Conservation (phyloP, 1,140 invertebrate genomes). For the Holcopasites calliopsidis region DNA sequence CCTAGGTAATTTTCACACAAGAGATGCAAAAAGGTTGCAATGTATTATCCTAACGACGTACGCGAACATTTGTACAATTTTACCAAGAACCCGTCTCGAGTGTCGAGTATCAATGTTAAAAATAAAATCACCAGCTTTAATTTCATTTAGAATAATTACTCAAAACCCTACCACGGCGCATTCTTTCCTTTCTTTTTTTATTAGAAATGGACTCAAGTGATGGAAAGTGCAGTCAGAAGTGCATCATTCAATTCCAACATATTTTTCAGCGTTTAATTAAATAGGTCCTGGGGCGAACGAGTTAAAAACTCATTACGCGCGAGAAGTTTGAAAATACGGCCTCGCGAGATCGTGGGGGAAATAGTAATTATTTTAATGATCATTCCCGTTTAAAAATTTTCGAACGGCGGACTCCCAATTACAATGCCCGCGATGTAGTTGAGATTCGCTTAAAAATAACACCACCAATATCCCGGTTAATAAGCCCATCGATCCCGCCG, state of each 20-base stretch:
- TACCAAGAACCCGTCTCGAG: background rate
- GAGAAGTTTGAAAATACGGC: conserved; percentile 5
- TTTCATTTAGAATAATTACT: too few relatives aligned
- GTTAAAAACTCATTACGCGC: conserved; percentile 11
- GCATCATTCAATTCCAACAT: conserved; percentile 13
- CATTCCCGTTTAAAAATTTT: conserved; percentile 5
- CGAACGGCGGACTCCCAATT: background rate
- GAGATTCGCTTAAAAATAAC: background rate
- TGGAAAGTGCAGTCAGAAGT: background rate
- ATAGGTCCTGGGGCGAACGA: background rate
- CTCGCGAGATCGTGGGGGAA: background rate
- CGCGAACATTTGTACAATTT: background rate
- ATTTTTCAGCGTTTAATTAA: conserved; percentile 35
- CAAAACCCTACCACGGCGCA: too few relatives aligned
- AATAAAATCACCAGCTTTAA: background rate
- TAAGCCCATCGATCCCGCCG: conserved; percentile 9
- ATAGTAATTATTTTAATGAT: conserved; percentile 36
- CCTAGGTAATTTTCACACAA: conserved; percentile 28
- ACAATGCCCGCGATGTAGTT: background rate
- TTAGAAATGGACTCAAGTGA: too few relatives aligned
- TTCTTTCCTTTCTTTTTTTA: too few relatives aligned
- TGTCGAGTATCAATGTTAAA: background rate
- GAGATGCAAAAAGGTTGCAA: background rate
- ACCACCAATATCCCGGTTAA: background rate
- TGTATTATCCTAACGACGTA: conserved; percentile 21